Evolutionary conservation across 2,113 vertebrate genomes (phyloP), one percentile per base, ranked within the genome.

Genomic region (Mesocricetus auratus): DNA sequence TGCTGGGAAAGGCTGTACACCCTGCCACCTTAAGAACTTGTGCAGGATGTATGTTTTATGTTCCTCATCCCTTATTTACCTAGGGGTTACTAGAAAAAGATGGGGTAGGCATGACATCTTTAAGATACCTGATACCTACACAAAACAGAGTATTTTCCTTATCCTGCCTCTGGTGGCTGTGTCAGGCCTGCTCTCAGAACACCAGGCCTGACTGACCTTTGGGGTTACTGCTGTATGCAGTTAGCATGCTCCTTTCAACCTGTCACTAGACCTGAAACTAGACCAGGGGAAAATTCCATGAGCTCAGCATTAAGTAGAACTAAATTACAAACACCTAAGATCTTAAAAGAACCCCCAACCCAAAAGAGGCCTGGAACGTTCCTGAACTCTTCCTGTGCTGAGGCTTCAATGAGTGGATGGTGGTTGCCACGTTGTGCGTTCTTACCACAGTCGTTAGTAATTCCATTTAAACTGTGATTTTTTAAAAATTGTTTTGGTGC

Each of bases 401-500:
- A 71, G 39, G 73, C 64, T 0, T 31, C 10, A 1, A 68, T 13
- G 19, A 47, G 7, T 66, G 9, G 15, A 33, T 13, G 50, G 36
- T 50, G 6, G 39, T 69, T 53, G 12, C 29, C 56, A 53, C 29
- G 11, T 53, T 33, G 22, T 9, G 15, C 31, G n/a, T 95, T 93
- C 73, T 94, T 96, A 89, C 95, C 97, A 93, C 77, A 86, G 0
- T 78, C 3, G 5, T 93, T 15, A 94, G 93, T 96, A 64, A 97
- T 97, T 79, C 82, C 97, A 47, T 96, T 91, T 64, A 90, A 97
- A 91, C 97, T 98, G 96, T 97, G 90, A 94, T 97, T 96, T 71
- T 36, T 93, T 89, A 33, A 73, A 24, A 97, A 93, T 98, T 94
- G 95, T 96, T 98, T 98, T 96, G 97, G 98, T 99, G 98, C 98